Base-by-base conservation (phyloP, 2,113 vertebrate genomes). In the Uropsilus gracilis region DNA sequence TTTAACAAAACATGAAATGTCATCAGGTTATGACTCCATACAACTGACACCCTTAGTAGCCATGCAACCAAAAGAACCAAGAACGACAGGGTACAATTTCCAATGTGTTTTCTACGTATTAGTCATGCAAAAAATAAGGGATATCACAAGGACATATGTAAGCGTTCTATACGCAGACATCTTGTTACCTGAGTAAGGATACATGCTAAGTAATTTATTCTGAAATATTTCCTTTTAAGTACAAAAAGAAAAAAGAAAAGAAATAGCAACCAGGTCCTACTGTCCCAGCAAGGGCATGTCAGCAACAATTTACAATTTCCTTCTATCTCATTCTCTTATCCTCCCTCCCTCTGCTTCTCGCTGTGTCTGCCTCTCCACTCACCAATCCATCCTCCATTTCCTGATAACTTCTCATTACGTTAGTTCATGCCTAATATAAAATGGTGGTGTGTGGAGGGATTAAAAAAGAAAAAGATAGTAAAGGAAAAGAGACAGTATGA, bases 341-440 rank as follows among this genome's bases (percentile, higher is more conserved):
- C 39, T 91, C 85, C 91, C 75, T 63, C 61, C 68, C 34, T 55
- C 90, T 42, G 76, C 94, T 83, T 95, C 91, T 82, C 9, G 0
- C 66, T 59, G n/a, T 93, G 63, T 77, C 93, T 94, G 95, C 34
- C 93, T 87, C 95, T 89, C 92, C 90, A 93, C 97, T 97, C 94
- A 63, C 81, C 96, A 26, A 77, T 28, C 95, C 97, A 91, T 89
- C 98, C 97, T 98, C 98, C 98, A 98, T 98, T 98, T 98, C 80
- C 97, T 94, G 91, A 84, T 57, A 89, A 63, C 95, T 98, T 83
- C 93, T 81, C 97, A 24, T 97, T 97, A 91, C 5, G 1, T 96
- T 46, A 83, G 77, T 75, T 97, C 83, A 20, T 96, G 96, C 82
- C 97, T 96, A 78, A 57, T 61, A 89, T 30, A 97, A 98, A 98